These are phyloP conservation scores for Hydrocynus forskahlii DNA, from an alignment of 2,797 vertebrate genomes.

Conservation along the genomic window DNA sequence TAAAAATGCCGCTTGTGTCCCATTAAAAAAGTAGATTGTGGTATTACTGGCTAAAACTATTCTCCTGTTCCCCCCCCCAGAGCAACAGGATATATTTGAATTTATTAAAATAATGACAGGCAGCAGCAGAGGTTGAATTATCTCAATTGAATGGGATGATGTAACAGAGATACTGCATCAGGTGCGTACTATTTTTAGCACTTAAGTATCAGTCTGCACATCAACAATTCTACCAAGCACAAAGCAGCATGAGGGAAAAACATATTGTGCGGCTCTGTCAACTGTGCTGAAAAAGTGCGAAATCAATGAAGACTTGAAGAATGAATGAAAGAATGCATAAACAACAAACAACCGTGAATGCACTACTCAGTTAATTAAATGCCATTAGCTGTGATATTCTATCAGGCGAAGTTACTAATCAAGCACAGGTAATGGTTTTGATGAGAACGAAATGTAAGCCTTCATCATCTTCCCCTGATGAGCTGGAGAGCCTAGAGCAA, in stretches of 20 bases:
- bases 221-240: background rate
- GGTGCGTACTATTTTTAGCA: background rate
- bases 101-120: constrained; percentile 26
- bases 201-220: constrained; percentile 2
- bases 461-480: background rate
- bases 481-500: constrained; percentile 17
- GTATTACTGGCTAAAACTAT: constrained; percentile 25
- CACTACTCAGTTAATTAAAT: background rate
- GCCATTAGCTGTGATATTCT: background rate
- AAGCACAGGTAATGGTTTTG: constrained; percentile 2
- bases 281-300: background rate
- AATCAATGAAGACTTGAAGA: background rate
- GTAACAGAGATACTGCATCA: constrained; percentile 1
- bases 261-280: background rate
- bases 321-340: background rate
- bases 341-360: background rate
- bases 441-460: constrained; percentile 24
- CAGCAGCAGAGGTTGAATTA: constrained; percentile 22
- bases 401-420: constrained; percentile 6
- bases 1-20: background rate
- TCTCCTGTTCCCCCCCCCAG: background rate
- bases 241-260: background rate
- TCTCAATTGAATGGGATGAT: constrained; percentile 2
- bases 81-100: constrained; percentile 10
- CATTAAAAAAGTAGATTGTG: constrained; percentile 6